Base-by-base conservation (phyloP, 1,140 invertebrate species). In the Heliconius nattereri region DNA sequence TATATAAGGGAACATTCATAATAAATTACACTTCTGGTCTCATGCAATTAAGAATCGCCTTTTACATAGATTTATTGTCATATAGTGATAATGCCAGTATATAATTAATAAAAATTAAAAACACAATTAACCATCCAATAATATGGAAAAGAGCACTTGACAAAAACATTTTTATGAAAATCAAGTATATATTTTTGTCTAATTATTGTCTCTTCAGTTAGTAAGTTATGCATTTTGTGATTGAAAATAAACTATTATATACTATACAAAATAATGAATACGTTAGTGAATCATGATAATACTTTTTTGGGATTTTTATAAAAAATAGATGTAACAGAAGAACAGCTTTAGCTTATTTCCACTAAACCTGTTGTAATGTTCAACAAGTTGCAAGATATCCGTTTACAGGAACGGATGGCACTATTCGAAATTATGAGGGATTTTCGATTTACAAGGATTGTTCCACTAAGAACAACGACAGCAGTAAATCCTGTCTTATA, bases 361-460 rank as follows among this genome's bases (percentile, higher is more conserved):
- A 71, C 80, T 49, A 86, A 81, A 86, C 83, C 81, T 86, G 83
- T 82, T 85, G 81, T 84, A 79, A 83, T 83, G 77, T 60, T 84
- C 85, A 86, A 86, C 85, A 86, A 86, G 83, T 82, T 78, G 80
- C 75, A 83, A 83, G 78, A 79, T 78, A 66, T 77, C 60, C 75
- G 74, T 81, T 77, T 78, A 73, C 35, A 66, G n/a, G 7, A 71
- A 72, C 49, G 71, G 40, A 57, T 76, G 45, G 71, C 76, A 73
- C 77, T 52, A 71, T 73, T 6, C 54, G 35, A 75, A 80, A 73
- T 78, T 82, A 75, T 80, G 75, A 79, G 57, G 26, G 29, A 77
- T 70, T 79, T 78, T 78, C 9, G 83, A 52, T 72, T 35, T 76
- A 76, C 78, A 29, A 16, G 9, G 23, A 29, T 29, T 26, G 60